A percentile compares a stretch with the other conserved stretches of the same genome.
Evolutionary conservation across 2,888 invertebrate genomes (phyloP).

Genomic region (Eubasilissa splendida): DNA sequence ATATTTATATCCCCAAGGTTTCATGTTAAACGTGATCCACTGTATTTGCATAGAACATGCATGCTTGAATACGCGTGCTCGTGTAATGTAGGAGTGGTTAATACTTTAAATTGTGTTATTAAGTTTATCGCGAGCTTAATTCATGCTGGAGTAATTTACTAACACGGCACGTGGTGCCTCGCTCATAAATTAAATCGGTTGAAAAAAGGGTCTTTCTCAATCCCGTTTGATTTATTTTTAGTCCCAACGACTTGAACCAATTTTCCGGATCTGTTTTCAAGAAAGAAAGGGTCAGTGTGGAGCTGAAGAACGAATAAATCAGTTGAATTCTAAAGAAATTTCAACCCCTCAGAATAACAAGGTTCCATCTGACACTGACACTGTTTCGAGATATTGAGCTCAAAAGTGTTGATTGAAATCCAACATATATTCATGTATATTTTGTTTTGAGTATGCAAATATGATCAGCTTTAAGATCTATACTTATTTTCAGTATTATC

Average conservation of each 20-base stretch:
- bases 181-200: constrained; percentile 38
- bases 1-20: too few species aligned
- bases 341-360: too few species aligned
- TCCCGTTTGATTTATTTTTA: constrained; percentile 32
- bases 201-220: constrained; percentile 33
- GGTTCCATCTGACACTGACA: too few species aligned
- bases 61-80: not conserved
- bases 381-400: too few species aligned
- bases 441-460: too few species aligned
- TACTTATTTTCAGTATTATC: too few species aligned
- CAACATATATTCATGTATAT: too few species aligned
- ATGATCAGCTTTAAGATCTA: too few species aligned
- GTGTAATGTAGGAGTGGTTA: not conserved
- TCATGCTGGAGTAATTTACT: constrained; percentile 17
- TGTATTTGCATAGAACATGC: not conserved
- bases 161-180: constrained; percentile 3
- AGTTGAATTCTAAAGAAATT: constrained; percentile 21
- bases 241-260: constrained; percentile 18
- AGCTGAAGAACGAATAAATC: constrained; percentile 38
- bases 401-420: too few species aligned
- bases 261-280: constrained; percentile 34
- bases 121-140: constrained; percentile 17
- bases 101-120: constrained; percentile 36
- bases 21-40: too few species aligned
- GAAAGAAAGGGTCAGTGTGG: constrained; percentile 34